Evolutionary conservation across 2,113 vertebrate genomes (phyloP).

Genomic region (Nothoprocta perdicaria): DNA sequence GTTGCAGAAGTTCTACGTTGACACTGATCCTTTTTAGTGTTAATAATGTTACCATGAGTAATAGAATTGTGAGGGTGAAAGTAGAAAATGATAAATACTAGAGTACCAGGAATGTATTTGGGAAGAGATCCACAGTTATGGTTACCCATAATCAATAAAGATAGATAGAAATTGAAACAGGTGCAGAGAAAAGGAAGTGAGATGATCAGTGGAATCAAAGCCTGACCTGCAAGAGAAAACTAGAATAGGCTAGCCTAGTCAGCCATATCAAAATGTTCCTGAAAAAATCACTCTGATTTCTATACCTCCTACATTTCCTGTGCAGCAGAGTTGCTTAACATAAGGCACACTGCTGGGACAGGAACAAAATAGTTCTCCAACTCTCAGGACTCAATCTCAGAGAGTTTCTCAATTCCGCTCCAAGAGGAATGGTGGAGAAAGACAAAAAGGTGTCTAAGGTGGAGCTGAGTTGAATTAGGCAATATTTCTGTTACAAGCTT

Average conservation of each 20-base stretch:
- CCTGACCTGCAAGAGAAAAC: neutral
- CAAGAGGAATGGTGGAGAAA: neutral
- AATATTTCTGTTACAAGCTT: neutral
- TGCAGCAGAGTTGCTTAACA: neutral
- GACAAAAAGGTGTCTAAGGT: neutral
- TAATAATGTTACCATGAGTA: neutral
- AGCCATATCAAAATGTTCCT: neutral
- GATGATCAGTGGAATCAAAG: neutral
- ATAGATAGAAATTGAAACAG: neutral
- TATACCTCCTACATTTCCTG: neutral
- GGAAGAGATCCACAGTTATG: neutral
- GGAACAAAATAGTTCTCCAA: neutral
- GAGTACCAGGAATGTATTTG: neutral
- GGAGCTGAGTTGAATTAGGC: neutral
- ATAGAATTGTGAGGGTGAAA: neutral
- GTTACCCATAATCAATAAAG: neutral
- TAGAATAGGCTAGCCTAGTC: neutral
- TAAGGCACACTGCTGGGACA: neutral
- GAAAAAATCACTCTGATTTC: neutral
- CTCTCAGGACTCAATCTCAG: neutral
- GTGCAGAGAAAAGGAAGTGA: neutral
- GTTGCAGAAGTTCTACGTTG: neutral
- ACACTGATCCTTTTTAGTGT: neutral
- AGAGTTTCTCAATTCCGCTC: neutral
- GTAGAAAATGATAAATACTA: neutral